phyloP scores from a whole-genome alignment of 2,113 vertebrate species.

The Phrynosoma platyrhinos region DNA sequence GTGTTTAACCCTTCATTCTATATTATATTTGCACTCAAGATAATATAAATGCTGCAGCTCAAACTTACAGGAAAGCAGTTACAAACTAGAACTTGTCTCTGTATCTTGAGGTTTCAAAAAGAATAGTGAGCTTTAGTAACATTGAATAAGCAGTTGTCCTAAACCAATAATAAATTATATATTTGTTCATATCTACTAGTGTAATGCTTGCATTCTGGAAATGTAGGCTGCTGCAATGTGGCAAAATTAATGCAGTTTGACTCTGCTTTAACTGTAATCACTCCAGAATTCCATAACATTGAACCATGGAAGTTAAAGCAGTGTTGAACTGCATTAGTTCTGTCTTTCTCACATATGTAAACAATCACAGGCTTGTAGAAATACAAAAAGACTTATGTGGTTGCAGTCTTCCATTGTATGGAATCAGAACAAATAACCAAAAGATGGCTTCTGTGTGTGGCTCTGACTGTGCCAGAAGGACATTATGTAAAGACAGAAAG shows the following conservation, averaged over 20 bases:
- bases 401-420: not conserved
- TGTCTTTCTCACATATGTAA: not conserved
- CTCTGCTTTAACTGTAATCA: too few species aligned
- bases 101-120: constrained; percentile 51
- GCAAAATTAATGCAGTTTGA: too few species aligned
- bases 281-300: too few species aligned
- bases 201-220: not conserved
- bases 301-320: too few species aligned
- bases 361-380: not conserved
- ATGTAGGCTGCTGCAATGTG: too few species aligned
- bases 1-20: constrained; percentile 57
- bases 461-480: too few species aligned
- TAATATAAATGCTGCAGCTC: constrained; percentile 8
- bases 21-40: constrained; percentile 59
- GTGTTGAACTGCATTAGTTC: too few species aligned
- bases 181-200: not conserved
- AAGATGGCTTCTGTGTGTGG: too few species aligned
- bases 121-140: too few species aligned
- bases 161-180: too few species aligned
- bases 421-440: not conserved
- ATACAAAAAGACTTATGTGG: not conserved
- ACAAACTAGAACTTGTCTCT: constrained; percentile 4
- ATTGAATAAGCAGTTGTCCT: too few species aligned
- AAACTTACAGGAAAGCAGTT: constrained; percentile 54
- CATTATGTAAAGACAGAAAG: too few species aligned